Percentiles rank a stretch among this genome's conserved stretches.
Evolutionary conservation across 2,888 invertebrate genomes (phyloP).

Genomic region (Papilio gigon): DNA sequence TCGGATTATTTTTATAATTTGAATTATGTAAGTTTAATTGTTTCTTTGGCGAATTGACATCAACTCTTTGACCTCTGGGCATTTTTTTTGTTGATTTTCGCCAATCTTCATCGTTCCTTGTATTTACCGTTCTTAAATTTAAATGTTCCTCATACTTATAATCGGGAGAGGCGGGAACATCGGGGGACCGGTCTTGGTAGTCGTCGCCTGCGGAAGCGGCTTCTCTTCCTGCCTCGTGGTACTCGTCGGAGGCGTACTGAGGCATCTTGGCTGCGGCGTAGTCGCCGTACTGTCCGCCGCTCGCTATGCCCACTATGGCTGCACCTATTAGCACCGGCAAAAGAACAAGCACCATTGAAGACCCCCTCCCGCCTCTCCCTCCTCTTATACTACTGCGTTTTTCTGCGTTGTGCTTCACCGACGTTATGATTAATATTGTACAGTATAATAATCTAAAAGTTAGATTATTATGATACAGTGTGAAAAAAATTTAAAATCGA

Average conservation of each 20-base stretch:
- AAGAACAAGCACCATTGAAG: conserved; percentile 45
- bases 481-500: conserved; percentile 37
- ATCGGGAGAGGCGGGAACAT: conserved; percentile 61
- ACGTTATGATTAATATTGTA: conserved; percentile 40
- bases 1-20: conserved; percentile 48
- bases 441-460: conserved; percentile 17
- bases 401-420: conserved; percentile 31
- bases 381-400: conserved; percentile 30
- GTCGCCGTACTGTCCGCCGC: conserved; percentile 58
- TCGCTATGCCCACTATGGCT: conserved; percentile 51
- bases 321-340: conserved; percentile 48
- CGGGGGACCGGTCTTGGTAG: conserved; percentile 62
- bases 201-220: conserved; percentile 51
- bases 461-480: conserved; percentile 40
- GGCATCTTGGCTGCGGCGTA: conserved; percentile 68
- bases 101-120: conserved; percentile 53
- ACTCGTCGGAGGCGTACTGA: conserved; percentile 58
- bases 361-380: conserved; percentile 36
- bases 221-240: conserved; percentile 53
- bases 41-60: conserved; percentile 44
- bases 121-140: conserved; percentile 47
- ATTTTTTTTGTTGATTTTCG: conserved; percentile 53
- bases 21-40: conserved; percentile 45
- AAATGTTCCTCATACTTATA: conserved; percentile 67
- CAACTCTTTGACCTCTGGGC: conserved; percentile 45